Evolutionary conservation across 2,797 vertebrate species (phyloP).

Genomic region (Amblyraja radiata): DNA sequence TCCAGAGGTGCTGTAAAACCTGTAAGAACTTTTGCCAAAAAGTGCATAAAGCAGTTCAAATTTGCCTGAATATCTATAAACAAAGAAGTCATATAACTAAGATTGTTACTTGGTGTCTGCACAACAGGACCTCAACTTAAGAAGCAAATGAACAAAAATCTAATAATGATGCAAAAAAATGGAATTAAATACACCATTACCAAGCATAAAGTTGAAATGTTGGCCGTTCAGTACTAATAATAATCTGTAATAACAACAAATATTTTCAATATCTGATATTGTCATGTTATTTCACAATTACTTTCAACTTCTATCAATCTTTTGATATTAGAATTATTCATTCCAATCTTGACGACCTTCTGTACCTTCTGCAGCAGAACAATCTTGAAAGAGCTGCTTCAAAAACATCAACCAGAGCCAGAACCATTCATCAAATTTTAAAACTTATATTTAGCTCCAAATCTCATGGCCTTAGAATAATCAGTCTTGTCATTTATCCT

Average conservation of each 20-base stretch:
- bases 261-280: background rate
- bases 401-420: background rate
- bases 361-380: constrained; percentile 15
- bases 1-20: no score
- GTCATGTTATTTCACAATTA: background rate
- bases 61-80: background rate
- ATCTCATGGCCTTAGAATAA: constrained; percentile 16
- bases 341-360: background rate
- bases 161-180: background rate
- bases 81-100: background rate
- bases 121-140: background rate
- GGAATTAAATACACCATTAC: background rate
- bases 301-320: background rate
- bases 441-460: constrained; percentile 13
- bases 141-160: background rate
- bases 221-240: background rate
- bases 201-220: background rate
- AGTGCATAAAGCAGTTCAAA: no score
- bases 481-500: background rate
- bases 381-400: background rate
- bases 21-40: no score
- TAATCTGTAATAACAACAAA: background rate
- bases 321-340: background rate
- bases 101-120: background rate
- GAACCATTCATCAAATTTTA: constrained; percentile 16